Evolutionary conservation across 2,113 vertebrate genomes (phyloP), one percentile per base, ranked within the genome.

Genomic region (Myotis davidii): DNA sequence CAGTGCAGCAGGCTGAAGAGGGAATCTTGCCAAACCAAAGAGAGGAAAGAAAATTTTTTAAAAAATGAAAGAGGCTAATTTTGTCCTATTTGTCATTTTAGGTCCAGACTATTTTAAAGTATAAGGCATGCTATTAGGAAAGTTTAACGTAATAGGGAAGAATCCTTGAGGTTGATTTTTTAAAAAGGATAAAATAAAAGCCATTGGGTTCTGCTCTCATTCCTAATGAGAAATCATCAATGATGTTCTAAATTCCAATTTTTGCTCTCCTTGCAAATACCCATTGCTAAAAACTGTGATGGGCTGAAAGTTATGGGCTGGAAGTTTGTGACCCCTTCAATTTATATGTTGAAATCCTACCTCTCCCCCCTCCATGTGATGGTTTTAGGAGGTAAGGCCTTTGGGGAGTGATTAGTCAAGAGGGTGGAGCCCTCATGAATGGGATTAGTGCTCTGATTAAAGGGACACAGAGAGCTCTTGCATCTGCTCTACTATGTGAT

Each of bases 141-240:
- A 85, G 39, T 59, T 92, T 88, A 73, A 69, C 48, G 39, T n/a
- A 90, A 39, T 20, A 85, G 50, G 14, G 17, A 37, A 90, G 12
- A 54, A 45, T 78, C 3, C 11, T 84, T 90, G 29, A 94, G 34
- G 42, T 45, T 85, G n/a, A 69, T 88, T 83, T 90, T 78, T 23
- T 7, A 42, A 42, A 6, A 86, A 25, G 8, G 45, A 85, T 88
- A 94, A 95, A 90, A 85, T 92, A 50, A 67, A 82, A 86, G 7
- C 2, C 14, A 74, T 3, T 77, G 23, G 16, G 9, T 10, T 76
- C 34, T 82, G 10, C 17, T 45, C 13, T 73, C 9, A 73, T 14
- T 85, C 48, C 45, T 69, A 82, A 79, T 56, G 37, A 88, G 25
- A 91, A 90, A 56, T 73, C 42, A 20, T 7, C 64, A 87, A 79